phyloP scores from a whole-genome alignment of 1,140 invertebrate genomes.

The Metaphire vulgaris region DNA sequence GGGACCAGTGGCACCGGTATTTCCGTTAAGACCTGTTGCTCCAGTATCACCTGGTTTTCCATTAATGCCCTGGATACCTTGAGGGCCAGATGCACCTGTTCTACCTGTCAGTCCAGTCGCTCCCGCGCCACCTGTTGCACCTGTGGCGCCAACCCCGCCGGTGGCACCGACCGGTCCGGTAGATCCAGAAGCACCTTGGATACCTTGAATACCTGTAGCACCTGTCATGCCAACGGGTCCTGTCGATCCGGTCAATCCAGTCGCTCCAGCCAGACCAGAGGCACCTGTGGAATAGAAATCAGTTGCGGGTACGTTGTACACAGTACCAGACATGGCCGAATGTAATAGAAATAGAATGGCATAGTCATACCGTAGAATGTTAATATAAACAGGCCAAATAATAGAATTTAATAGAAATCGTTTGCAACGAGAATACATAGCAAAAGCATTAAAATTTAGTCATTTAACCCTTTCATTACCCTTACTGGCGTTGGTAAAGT shows the following conservation, averaged over 20 bases:
- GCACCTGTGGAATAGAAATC: neutral
- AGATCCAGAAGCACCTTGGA: neutral
- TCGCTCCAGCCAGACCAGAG: conserved; percentile 7
- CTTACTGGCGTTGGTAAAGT: no score
- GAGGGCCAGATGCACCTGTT: conserved; percentile 15
- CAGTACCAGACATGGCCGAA: no score
- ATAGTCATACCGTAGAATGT: no score
- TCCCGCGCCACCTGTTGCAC: conserved; percentile 1
- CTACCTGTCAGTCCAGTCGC: conserved; percentile 58
- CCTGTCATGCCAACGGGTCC: conserved; percentile 7
- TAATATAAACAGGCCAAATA: no score
- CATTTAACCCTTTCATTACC: no score
- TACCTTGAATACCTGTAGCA: neutral
- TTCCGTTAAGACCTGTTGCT: conserved; percentile 1
- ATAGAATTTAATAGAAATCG: no score
- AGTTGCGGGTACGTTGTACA: no score
- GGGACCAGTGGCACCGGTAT: neutral
- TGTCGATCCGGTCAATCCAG: conserved; percentile 3
- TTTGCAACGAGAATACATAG: no score
- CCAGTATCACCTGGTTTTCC: neutral
- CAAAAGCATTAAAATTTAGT: no score
- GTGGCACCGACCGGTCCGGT: neutral
- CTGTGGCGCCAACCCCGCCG: neutral
- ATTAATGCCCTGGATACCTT: conserved; percentile 7
- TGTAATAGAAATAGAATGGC: no score